Evolutionary conservation across 1,140 invertebrate genomes (phyloP).

Genomic region (Drosophila obscura): DNA sequence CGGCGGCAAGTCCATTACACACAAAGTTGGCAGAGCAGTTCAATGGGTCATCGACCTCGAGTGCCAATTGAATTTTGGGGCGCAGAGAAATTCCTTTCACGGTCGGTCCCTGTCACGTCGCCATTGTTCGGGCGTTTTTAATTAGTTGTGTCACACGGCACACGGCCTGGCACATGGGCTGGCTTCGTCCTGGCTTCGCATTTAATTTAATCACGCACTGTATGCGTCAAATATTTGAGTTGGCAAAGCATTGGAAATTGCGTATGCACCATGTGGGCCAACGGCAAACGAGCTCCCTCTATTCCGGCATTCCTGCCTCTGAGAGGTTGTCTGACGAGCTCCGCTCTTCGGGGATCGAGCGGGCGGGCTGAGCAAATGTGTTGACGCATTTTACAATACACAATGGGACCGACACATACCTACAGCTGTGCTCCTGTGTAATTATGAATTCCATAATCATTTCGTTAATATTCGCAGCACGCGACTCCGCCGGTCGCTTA

Average conservation of each 20-base stretch:
- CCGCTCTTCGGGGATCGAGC: conserved; percentile 19
- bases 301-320: not conserved
- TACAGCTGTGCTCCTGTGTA: conserved; percentile 51
- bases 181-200: conserved; percentile 42
- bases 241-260: conserved; percentile 65
- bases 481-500: conserved; percentile 58
- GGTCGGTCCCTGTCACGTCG: conserved; percentile 39
- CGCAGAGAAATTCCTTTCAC: conserved; percentile 40
- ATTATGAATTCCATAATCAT: conserved; percentile 83
- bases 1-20: conserved; percentile 34
- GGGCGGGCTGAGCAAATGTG: conserved; percentile 69
- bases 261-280: conserved; percentile 67
- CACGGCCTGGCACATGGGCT: not conserved
- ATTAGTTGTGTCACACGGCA: conserved; percentile 72
- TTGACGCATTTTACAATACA: conserved; percentile 81
- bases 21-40: conserved; percentile 14
- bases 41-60: conserved; percentile 47
- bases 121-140: conserved; percentile 70
- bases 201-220: conserved; percentile 76
- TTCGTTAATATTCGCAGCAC: conserved; percentile 81
- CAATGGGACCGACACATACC: conserved; percentile 63
- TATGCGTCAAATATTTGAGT: conserved; percentile 77
- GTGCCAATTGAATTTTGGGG: conserved; percentile 44
- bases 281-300: not conserved
- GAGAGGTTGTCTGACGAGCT: conserved; percentile 42